These are phyloP conservation scores for Parascotia fuliginaria DNA, from an alignment of 2,888 invertebrate species.

Conservation along the genomic window DNA sequence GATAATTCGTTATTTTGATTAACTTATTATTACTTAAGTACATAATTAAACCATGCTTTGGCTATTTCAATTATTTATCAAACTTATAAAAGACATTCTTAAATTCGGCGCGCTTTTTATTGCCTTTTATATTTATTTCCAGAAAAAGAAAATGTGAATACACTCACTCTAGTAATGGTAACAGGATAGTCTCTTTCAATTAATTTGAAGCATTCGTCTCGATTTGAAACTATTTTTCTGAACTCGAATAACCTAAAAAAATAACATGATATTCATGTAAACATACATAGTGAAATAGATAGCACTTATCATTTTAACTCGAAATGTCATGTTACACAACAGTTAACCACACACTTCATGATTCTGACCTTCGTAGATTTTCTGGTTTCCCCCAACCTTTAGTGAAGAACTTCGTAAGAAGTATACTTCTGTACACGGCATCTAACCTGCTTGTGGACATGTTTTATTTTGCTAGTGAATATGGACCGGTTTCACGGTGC, in stretches of 20 bases:
- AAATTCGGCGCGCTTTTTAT: too few relatives aligned
- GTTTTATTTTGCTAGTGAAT: constrained; percentile 51
- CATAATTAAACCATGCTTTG: too few relatives aligned
- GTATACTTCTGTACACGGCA: constrained; percentile 93
- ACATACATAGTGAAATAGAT: constrained; percentile 10
- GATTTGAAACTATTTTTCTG: constrained; percentile 93
- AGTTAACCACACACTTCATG: constrained; percentile 17
- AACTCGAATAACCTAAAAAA: constrained; percentile 94
- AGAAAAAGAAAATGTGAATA: too few relatives aligned
- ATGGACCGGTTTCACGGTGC: constrained; percentile 26
- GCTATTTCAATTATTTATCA: too few relatives aligned
- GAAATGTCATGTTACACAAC: constrained; percentile 45
- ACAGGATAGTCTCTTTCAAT: constrained; percentile 94
- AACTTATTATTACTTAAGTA: too few relatives aligned
- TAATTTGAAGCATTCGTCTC: constrained; percentile 92
- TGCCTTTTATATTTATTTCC: too few relatives aligned
- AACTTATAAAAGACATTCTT: too few relatives aligned
- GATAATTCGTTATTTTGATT: too few relatives aligned
- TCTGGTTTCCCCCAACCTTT: constrained; percentile 99
- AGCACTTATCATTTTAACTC: constrained; percentile 9
- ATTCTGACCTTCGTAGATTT: constrained; percentile 91
- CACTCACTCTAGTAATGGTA: constrained; percentile 92
- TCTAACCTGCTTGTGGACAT: constrained; percentile 89
- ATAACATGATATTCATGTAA: constrained; percentile 24
- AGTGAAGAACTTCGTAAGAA: constrained; percentile 96